Base-by-base conservation (phyloP, 1,140 invertebrate genomes). In the Drosophila saltans region DNA sequence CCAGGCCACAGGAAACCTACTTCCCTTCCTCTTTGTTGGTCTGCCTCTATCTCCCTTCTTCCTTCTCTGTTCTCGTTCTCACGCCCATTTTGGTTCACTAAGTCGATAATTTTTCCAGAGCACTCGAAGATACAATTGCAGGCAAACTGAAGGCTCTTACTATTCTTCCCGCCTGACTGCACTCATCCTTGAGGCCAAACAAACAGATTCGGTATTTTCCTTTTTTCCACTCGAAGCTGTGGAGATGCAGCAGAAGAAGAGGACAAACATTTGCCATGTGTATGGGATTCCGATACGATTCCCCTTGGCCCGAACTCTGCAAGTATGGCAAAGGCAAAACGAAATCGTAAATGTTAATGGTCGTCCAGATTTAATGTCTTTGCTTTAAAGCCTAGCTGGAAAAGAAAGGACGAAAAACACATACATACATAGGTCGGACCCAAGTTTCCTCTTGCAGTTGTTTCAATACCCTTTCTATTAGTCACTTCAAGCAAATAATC, bases 301-400 rank as follows among this genome's bases (percentile, higher is more conserved):
- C 30, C 57, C 11, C 28, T 7, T 28, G 28, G 59, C 40, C 28
- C 76, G 55, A 75, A 55, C 73, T 56, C 62, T 30, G 59, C 55
- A 59, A 69, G 33, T 36, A 36, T 36, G 59, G 24, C 16, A 16
- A 7, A 48, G 6, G 45, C 45, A 52, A 52, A 26, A 26, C 24
- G 43, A 76, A 69, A 65, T 86, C 79, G 82, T 85, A 86, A 79
- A 88, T 82, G 80, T 71, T 82, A 70, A 86, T 78, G 57, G 82
- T 66, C 59, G 66, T 60, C 43, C 73, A 67, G 73, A 76, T 76
- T 76, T 76, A 58, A 76, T 76, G 74, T 43, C 28, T 52, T 62
- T 43, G 72, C 64, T 60, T 59, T 72, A 24, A 60, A 40, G 10
- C 36, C 36, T 7, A 39, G 3, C 10, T 36, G 6, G 1, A 36